Percentiles rank a stretch among this genome's conserved stretches.
Conservation (phyloP, 2,888 invertebrate species). For the Bedellia somnulentella region DNA sequence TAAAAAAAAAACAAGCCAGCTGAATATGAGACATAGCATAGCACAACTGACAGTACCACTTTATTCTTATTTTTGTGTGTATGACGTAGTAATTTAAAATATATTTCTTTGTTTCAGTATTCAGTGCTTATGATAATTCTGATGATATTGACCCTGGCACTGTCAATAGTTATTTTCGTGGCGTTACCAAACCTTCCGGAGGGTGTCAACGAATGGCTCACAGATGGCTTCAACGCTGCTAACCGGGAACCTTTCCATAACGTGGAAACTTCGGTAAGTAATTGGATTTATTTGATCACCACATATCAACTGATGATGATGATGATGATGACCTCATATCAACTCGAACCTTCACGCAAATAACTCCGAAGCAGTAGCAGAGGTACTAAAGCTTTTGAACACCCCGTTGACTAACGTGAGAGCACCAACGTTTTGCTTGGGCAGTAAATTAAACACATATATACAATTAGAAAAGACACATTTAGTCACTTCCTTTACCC, state of each 20-base stretch:
- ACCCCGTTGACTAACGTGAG: background rate
- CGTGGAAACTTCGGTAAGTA: conserved; percentile 25
- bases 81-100: too few relatives aligned
- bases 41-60: too few relatives aligned
- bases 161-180: conserved; percentile 23
- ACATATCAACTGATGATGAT: background rate
- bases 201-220: conserved; percentile 22
- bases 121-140: conserved; percentile 23
- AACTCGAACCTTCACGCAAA: background rate
- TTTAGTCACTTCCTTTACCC: too few relatives aligned
- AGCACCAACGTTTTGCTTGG: too few relatives aligned
- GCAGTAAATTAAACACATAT: too few relatives aligned
- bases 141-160: conserved; percentile 24
- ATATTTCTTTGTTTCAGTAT: conserved; percentile 25
- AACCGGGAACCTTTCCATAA: conserved; percentile 16
- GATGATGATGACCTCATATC: background rate
- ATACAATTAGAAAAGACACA: too few relatives aligned
- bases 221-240: conserved; percentile 16
- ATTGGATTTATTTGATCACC: background rate
- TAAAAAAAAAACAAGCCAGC: too few relatives aligned
- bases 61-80: too few relatives aligned
- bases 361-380: background rate
- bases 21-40: too few relatives aligned
- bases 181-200: conserved; percentile 13
- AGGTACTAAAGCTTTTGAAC: background rate